A percentile compares a stretch with the other conserved stretches of the same genome.
Evolutionary conservation across 2,113 vertebrate genomes (phyloP).

Genomic region (Thymallus thymallus): DNA sequence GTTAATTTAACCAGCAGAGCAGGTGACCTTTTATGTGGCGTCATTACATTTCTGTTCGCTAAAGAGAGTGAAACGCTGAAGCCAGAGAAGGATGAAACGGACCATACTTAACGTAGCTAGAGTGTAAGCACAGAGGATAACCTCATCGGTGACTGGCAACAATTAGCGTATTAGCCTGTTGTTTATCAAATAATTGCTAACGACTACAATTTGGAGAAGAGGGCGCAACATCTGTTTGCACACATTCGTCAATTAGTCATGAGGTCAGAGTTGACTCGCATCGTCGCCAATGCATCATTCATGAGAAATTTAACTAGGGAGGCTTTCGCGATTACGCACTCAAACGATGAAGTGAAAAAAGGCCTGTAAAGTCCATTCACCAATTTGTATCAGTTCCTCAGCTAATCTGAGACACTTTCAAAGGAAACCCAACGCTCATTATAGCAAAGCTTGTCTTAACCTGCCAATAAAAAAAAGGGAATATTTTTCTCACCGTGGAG

Average conservation of each 20-base stretch:
- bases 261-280: slow-evolving; percentile 66
- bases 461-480: slow-evolving; percentile 52
- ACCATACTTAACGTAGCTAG: slow-evolving; percentile 67
- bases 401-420: slow-evolving; percentile 55
- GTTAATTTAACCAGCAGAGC: slow-evolving; percentile 56
- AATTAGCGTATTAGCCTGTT: slow-evolving; percentile 76
- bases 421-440: slow-evolving; percentile 65
- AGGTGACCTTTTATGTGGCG: slow-evolving; percentile 39
- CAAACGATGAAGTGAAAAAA: slow-evolving; percentile 15
- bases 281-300: slow-evolving; percentile 67
- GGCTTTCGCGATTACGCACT: slow-evolving; percentile 48
- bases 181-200: slow-evolving; percentile 77
- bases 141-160: slow-evolving; percentile 64
- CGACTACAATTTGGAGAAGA: slow-evolving; percentile 52
- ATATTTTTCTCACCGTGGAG: slow-evolving; percentile 56
- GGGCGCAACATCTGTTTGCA: slow-evolving; percentile 69
- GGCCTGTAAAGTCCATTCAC: slow-evolving; percentile 46
- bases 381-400: slow-evolving; percentile 46
- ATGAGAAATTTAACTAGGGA: slow-evolving; percentile 58
- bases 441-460: slow-evolving; percentile 51
- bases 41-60: not conserved
- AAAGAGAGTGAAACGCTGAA: slow-evolving; percentile 19
- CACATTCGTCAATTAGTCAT: slow-evolving; percentile 68
- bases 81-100: slow-evolving; percentile 50
- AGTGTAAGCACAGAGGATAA: slow-evolving; percentile 59